These are phyloP conservation scores for Drymodes brunneopygia DNA, from an alignment of 2,113 vertebrate species.

Conservation along the genomic window DNA sequence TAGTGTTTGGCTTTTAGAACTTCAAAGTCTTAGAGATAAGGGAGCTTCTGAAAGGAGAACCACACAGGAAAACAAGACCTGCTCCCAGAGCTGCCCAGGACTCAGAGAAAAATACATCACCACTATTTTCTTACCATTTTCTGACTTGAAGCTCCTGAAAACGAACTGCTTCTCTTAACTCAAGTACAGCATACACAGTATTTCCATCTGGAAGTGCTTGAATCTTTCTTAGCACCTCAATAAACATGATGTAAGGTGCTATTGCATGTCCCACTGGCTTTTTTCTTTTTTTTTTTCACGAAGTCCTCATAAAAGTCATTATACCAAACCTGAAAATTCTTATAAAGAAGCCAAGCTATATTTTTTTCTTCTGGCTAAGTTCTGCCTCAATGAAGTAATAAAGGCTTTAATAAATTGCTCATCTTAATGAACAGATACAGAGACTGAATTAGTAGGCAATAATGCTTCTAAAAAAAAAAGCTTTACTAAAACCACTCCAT, in stretches of 20 bases:
- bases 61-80: background rate
- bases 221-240: background rate
- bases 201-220: background rate
- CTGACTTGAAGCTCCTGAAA: background rate
- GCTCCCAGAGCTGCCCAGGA: background rate
- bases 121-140: background rate
- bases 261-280: background rate
- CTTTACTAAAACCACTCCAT: background rate
- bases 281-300: background rate
- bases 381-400: background rate
- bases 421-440: background rate
- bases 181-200: rapidly evolving
- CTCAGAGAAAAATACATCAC: background rate
- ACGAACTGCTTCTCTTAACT: background rate
- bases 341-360: background rate
- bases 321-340: background rate
- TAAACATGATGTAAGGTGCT: background rate
- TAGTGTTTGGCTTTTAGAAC: background rate
- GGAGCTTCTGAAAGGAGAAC: background rate
- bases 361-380: background rate
- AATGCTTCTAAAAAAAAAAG: background rate
- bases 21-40: background rate
- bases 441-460: background rate
- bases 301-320: background rate
- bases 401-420: background rate